A percentile compares a stretch with the other conserved stretches of the same genome.
These are phyloP conservation scores for Channa maculata DNA, from an alignment of 2,113 vertebrate genomes.

Conservation along the genomic window DNA sequence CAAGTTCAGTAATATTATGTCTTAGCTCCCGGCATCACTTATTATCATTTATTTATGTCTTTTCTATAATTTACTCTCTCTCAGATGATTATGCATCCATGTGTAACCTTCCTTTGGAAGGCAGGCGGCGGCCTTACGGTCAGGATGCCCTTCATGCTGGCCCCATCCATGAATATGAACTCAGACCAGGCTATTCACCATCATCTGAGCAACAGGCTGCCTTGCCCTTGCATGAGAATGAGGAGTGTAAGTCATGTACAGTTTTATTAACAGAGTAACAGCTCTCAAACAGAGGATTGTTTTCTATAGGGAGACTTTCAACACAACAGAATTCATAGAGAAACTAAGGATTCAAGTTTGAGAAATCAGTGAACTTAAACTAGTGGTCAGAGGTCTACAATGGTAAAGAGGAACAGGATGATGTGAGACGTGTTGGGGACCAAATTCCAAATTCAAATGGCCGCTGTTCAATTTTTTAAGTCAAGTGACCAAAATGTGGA, in stretches of 20 bases:
- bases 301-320: background rate
- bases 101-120: constrained; percentile 89
- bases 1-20: too few relatives aligned
- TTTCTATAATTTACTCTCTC: background rate
- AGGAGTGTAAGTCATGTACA: constrained; percentile 87
- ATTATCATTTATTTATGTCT: too few relatives aligned
- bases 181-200: constrained; percentile 59
- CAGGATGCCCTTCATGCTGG: constrained; percentile 90
- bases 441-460: too few relatives aligned
- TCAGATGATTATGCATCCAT: constrained; percentile 91
- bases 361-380: too few relatives aligned
- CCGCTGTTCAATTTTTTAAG: too few relatives aligned
- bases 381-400: too few relatives aligned
- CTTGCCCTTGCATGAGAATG: constrained; percentile 84
- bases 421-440: too few relatives aligned
- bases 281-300: background rate
- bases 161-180: constrained; percentile 74
- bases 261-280: background rate
- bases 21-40: too few relatives aligned
- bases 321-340: too few relatives aligned
- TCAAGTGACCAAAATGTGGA: too few relatives aligned
- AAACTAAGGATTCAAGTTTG: too few relatives aligned
- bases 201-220: constrained; percentile 64
- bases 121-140: constrained; percentile 86
- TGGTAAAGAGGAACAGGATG: too few relatives aligned